phyloP scores from a whole-genome alignment of 2,113 vertebrate genomes.

The Atlantisia rogersi region DNA sequence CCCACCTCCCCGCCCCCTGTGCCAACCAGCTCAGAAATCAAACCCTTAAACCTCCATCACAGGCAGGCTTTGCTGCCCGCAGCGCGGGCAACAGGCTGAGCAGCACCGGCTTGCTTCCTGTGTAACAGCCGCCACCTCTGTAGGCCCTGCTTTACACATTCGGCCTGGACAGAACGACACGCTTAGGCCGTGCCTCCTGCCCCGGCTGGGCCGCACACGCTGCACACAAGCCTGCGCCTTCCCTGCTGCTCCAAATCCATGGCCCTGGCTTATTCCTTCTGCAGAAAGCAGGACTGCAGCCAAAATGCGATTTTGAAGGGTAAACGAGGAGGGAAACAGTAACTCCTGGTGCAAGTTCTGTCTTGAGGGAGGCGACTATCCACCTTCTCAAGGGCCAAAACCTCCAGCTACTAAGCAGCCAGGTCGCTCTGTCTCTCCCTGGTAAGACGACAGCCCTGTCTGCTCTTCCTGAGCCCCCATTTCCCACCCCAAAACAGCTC shows the following conservation, averaged over 20 bases:
- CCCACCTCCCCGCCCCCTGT: no score
- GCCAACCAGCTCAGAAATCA: background rate
- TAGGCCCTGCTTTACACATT: background rate
- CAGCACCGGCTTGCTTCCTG: background rate
- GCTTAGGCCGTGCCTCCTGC: background rate
- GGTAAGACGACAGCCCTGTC: background rate
- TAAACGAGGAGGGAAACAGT: background rate
- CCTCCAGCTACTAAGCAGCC: background rate
- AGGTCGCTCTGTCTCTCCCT: background rate
- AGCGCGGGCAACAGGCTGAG: accelerated
- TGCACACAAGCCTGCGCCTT: background rate
- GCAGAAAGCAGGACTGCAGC: background rate
- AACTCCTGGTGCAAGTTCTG: background rate
- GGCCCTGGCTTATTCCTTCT: background rate
- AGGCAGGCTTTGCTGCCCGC: background rate
- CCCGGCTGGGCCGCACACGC: accelerated
- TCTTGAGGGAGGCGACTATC: background rate
- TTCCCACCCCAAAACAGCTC: background rate
- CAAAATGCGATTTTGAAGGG: background rate
- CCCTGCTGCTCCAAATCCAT: background rate
- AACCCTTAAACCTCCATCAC: background rate
- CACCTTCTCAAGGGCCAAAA: background rate
- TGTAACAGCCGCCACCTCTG: background rate
- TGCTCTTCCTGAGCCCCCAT: background rate
- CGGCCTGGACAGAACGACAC: accelerated